These are phyloP conservation scores for Pogonomyrmex californicus DNA, from an alignment of 1,140 invertebrate genomes.

Conservation along the genomic window DNA sequence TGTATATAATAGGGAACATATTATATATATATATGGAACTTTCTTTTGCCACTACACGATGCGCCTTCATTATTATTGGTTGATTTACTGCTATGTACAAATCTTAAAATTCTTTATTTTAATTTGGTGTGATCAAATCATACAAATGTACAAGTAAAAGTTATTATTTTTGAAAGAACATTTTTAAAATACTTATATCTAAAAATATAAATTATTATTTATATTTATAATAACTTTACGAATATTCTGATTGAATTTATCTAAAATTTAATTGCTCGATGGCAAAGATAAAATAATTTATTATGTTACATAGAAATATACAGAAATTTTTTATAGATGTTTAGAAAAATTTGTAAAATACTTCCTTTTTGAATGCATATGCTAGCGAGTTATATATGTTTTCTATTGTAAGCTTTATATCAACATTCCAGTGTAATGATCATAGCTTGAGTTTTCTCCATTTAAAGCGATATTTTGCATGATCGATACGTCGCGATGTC, in stretches of 20 bases:
- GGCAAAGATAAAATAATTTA: not conserved
- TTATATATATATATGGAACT: slow-evolving; percentile 3
- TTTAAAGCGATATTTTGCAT: slow-evolving; percentile 2
- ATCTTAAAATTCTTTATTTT: not conserved
- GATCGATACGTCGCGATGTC: not conserved
- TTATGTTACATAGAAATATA: not conserved
- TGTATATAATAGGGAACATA: slow-evolving; percentile 46
- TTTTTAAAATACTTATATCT: not conserved
- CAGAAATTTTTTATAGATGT: not conserved
- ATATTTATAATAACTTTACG: not conserved
- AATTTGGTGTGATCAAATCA: not conserved
- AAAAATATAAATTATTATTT: not conserved
- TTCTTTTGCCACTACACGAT: no score
- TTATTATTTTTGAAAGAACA: not conserved
- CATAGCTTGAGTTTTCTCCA: not conserved
- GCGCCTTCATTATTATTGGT: slow-evolving; percentile 9
- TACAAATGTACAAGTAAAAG: not conserved
- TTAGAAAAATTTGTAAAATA: not conserved
- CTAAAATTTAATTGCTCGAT: not conserved
- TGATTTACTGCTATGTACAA: not conserved
- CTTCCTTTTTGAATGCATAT: not conserved
- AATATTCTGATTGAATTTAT: not conserved
- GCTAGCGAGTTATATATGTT: not conserved
- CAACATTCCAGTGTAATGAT: not conserved
- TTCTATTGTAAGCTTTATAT: not conserved